A percentile compares a stretch with the other conserved stretches of the same genome.
Conservation (phyloP, 2,888 invertebrate genomes). For the Hydroisotoma schaefferi region DNA sequence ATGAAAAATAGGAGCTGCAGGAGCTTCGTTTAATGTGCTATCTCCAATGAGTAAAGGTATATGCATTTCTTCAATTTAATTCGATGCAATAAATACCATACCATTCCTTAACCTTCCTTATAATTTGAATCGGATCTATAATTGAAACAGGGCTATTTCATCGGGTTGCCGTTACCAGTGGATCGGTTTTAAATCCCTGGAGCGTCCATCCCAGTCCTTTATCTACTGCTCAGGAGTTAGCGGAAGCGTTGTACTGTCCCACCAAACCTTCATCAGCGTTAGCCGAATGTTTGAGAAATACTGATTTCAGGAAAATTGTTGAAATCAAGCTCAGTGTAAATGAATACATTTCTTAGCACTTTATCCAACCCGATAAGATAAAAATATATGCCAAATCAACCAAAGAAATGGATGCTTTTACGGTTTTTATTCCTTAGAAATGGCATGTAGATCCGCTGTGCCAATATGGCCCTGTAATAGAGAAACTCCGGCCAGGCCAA, state of each 20-base stretch:
- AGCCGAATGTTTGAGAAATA: constrained; percentile 25
- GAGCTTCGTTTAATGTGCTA: constrained; percentile 27
- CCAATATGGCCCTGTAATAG: constrained; percentile 55
- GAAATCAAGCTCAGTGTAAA: constrained; percentile 32
- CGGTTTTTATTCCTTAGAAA: no score
- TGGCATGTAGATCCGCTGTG: constrained; percentile 58
- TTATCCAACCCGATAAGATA: no score
- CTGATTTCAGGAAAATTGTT: constrained; percentile 29
- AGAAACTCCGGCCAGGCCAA: constrained; percentile 50
- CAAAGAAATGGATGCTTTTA: not conserved
- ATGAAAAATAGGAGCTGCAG: constrained; percentile 14
- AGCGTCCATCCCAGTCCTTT: constrained; percentile 31
- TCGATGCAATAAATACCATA: not conserved
- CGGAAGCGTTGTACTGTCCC: constrained; percentile 36
- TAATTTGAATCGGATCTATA: not conserved
- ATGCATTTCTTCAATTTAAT: no score
- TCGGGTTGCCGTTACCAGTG: constrained; percentile 32
- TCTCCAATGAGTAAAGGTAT: constrained; percentile 32
- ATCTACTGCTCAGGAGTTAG: constrained; percentile 31
- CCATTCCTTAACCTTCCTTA: not conserved
- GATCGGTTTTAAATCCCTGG: constrained; percentile 36
- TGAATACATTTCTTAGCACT: not conserved
- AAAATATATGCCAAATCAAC: not conserved
- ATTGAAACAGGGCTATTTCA: constrained; percentile 29
- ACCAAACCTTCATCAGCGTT: constrained; percentile 23